Percentiles rank a stretch among this genome's conserved stretches.
These are phyloP conservation scores for Bathynomus jamesi DNA, from an alignment of 1,140 invertebrate species.

Conservation along the genomic window DNA sequence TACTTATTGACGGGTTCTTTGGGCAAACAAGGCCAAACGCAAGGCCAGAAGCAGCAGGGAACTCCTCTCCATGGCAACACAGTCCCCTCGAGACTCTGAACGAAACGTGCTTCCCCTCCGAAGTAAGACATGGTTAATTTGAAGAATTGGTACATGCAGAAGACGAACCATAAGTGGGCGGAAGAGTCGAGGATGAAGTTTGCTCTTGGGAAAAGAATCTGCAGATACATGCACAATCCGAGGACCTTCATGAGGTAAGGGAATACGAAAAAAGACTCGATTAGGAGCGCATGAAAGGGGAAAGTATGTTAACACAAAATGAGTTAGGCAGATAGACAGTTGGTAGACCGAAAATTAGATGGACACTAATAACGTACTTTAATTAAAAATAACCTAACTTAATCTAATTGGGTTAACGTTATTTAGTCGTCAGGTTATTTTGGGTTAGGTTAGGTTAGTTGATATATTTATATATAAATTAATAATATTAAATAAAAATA, in stretches of 20 bases:
- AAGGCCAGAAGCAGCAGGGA: conserved; percentile 35
- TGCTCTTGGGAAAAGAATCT: conserved; percentile 28
- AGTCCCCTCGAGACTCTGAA: conserved; percentile 19
- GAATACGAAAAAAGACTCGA: no score
- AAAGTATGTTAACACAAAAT: no score
- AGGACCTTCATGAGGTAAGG: conserved; percentile 24
- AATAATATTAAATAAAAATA: no score
- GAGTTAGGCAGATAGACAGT: no score
- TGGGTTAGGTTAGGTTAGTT: no score
- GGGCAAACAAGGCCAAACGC: conserved; percentile 23
- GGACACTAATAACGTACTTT: no score
- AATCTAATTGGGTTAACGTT: no score
- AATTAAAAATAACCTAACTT: no score
- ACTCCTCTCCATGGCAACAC: conserved; percentile 26
- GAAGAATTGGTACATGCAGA: conserved; percentile 34
- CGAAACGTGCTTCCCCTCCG: conserved; percentile 26
- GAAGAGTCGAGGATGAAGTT: conserved; percentile 25
- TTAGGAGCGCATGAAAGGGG: no score
- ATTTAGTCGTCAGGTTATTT: no score
- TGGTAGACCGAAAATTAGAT: no score
- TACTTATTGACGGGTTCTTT: conserved; percentile 22
- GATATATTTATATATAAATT: no score
- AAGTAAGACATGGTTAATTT: conserved; percentile 24
- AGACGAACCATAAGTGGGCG: conserved; percentile 27
- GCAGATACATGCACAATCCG: conserved; percentile 28